Conservation (phyloP, 2,888 invertebrate species). For the Odontocolon sp. region DNA sequence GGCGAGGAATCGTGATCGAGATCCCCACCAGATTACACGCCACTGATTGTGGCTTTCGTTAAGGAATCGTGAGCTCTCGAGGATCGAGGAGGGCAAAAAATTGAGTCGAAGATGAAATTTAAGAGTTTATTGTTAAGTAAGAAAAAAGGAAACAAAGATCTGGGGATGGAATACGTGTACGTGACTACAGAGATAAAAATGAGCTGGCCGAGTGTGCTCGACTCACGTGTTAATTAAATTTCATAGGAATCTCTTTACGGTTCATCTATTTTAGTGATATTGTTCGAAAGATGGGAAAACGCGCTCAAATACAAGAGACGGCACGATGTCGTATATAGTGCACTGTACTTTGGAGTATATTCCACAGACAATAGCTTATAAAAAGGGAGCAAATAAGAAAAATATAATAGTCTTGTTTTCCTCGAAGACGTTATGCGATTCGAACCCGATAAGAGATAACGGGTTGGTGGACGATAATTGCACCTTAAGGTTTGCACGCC, state of each 20-base stretch:
- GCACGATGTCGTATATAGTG: not conserved
- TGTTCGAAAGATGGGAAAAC: not conserved
- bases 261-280: not conserved
- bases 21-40: slow-evolving; percentile 46
- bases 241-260: slow-evolving; percentile 16
- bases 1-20: slow-evolving; percentile 49
- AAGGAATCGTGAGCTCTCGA: slow-evolving; percentile 4
- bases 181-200: slow-evolving; percentile 9
- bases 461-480: slow-evolving; percentile 43
- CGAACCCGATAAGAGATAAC: slow-evolving; percentile 43
- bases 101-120: slow-evolving; percentile 22
- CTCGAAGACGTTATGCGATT: slow-evolving; percentile 29
- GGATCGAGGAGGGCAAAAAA: slow-evolving; percentile 3
- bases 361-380: slow-evolving; percentile 27
- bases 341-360: not conserved
- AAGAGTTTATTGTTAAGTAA: slow-evolving; percentile 31
- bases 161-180: not conserved
- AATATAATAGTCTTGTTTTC: slow-evolving; percentile 46
- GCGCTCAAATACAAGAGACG: not conserved
- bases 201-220: slow-evolving; percentile 2
- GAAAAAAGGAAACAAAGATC: not conserved
- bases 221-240: slow-evolving; percentile 32
- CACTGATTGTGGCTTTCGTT: slow-evolving; percentile 49
- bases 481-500: slow-evolving; percentile 7
- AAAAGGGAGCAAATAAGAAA: slow-evolving; percentile 22